phyloP scores from a whole-genome alignment of 1,140 invertebrate genomes.

The Chironomus tepperi region DNA sequence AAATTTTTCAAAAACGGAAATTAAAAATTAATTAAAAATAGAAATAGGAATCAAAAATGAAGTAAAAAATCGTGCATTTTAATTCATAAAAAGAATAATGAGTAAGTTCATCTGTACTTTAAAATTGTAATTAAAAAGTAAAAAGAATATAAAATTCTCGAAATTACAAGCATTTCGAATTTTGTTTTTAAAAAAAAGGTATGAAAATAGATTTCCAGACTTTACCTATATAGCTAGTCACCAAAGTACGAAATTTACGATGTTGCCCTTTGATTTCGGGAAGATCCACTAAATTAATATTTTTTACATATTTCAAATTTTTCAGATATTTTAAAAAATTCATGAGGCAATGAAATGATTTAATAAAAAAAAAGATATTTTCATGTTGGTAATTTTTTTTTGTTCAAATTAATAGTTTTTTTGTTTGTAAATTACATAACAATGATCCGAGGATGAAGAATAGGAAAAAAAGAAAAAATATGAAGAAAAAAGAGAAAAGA shows the following conservation, averaged over 20 bases:
- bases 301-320: neutral
- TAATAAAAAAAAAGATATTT: constrained; percentile 15
- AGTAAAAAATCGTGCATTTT: neutral
- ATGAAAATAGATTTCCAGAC: constrained; percentile 25
- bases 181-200: neutral
- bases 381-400: constrained; percentile 28
- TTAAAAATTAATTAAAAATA: too few relatives aligned
- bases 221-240: constrained; percentile 95
- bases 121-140: neutral
- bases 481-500: constrained; percentile 8
- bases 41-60: neutral
- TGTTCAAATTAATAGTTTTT: constrained; percentile 15
- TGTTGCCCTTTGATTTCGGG: constrained; percentile 95
- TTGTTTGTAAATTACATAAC: neutral
- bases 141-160: constrained; percentile 18
- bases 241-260: constrained; percentile 95
- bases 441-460: neutral
- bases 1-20: too few relatives aligned
- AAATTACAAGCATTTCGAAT: too few relatives aligned
- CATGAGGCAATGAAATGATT: constrained; percentile 27
- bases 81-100: neutral
- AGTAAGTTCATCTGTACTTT: neutral
- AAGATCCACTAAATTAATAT: constrained; percentile 67
- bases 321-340: too few relatives aligned
- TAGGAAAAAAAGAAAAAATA: constrained; percentile 25